These are phyloP conservation scores for Oikopleura dioica DNA, from an alignment of 23 tunicate genomes.

Conservation along the genomic window DNA sequence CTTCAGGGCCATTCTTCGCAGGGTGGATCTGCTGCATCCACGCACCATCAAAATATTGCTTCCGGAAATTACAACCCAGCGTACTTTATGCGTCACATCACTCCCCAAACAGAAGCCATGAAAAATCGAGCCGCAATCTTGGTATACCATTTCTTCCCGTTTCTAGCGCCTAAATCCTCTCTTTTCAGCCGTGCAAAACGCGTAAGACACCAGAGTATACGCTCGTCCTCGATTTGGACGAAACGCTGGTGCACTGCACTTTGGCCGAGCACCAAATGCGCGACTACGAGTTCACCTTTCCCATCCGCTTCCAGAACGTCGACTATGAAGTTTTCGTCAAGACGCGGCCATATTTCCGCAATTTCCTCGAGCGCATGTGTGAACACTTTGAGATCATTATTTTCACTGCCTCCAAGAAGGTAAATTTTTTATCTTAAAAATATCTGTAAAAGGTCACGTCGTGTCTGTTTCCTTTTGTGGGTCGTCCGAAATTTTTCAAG, in stretches of 20 bases:
- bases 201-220: constrained; percentile 73
- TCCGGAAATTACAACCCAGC: background rate
- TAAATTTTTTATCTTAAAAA: background rate
- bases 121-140: background rate
- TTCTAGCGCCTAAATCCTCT: too few species aligned
- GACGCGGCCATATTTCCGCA: constrained; percentile 62
- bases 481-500: too few species aligned
- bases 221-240: constrained; percentile 74
- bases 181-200: constrained; percentile 20
- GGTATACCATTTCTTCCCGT: too few species aligned
- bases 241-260: constrained; percentile 84
- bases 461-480: too few species aligned
- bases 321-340: constrained; percentile 84
- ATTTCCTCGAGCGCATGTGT: constrained; percentile 75
- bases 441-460: too few species aligned
- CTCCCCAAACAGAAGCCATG: background rate
- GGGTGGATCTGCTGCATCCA: too few species aligned
- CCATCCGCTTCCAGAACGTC: constrained; percentile 61
- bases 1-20: too few species aligned
- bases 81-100: background rate
- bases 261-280: constrained; percentile 54
- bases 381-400: constrained; percentile 32
- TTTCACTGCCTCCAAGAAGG: constrained; percentile 56
- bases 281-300: constrained; percentile 63
- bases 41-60: too few species aligned